These are phyloP conservation scores for Heterodera filipjevi DNA, from an alignment of 2,888 invertebrate species.

Conservation along the genomic window DNA sequence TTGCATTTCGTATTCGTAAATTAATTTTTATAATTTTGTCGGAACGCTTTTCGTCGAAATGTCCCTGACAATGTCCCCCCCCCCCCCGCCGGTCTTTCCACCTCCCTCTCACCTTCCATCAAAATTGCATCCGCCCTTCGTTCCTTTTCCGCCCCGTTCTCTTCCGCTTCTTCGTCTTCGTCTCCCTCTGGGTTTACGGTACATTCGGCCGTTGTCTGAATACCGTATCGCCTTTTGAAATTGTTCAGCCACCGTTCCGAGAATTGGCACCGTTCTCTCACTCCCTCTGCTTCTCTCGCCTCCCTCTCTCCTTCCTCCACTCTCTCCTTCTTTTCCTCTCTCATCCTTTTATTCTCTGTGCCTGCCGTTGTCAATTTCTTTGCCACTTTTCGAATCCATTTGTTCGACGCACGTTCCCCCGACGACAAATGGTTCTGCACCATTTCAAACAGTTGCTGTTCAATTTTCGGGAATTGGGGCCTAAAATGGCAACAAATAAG, in stretches of 20 bases:
- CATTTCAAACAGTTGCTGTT: constrained; percentile 48
- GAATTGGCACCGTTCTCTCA: constrained; percentile 50
- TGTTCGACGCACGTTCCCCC: constrained; percentile 47
- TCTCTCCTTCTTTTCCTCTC: background rate
- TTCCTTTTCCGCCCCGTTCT: background rate
- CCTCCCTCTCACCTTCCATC: background rate
- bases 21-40: too few species aligned
- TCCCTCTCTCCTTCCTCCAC: constrained; percentile 34
- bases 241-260: constrained; percentile 56
- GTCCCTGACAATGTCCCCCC: too few species aligned
- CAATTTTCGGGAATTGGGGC: constrained; percentile 56
- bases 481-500: constrained; percentile 13
- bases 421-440: constrained; percentile 41
- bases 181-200: background rate
- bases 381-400: constrained; percentile 56
- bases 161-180: background rate
- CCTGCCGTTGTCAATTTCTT: constrained; percentile 40
- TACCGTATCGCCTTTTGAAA: constrained; percentile 52
- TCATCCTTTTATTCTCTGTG: background rate
- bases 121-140: background rate
- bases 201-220: background rate
- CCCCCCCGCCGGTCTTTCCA: background rate
- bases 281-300: constrained; percentile 35
- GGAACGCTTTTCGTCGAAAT: too few species aligned
- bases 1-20: too few species aligned